Conservation (phyloP, 2,797 vertebrate genomes). For the Pogoniulus pusillus region DNA sequence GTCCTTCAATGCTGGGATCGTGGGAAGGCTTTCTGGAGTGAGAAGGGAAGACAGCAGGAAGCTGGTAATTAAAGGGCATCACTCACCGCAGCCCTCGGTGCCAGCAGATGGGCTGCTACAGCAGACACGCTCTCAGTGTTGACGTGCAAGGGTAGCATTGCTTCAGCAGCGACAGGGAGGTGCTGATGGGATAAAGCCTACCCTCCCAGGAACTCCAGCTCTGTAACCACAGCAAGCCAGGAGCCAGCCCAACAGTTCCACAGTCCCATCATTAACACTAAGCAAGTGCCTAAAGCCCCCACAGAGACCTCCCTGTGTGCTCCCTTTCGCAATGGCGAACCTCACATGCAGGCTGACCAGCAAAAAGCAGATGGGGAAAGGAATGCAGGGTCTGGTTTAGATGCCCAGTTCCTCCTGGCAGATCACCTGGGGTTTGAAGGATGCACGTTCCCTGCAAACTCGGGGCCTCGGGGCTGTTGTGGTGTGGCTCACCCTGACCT, state of each 20-base stretch:
- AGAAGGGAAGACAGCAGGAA: background rate
- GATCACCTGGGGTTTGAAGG: background rate
- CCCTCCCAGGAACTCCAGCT: background rate
- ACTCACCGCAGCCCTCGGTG: background rate
- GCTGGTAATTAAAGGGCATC: conserved; percentile 28
- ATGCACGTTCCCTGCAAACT: background rate
- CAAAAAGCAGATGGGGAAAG: background rate
- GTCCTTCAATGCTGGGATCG: background rate
- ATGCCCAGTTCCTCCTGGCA: background rate
- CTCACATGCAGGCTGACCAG: background rate
- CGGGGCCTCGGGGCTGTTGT: fast-evolving
- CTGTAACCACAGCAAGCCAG: background rate
- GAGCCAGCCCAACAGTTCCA: background rate
- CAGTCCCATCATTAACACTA: background rate
- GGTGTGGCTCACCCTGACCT: background rate
- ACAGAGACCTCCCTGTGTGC: background rate
- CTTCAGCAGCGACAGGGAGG: conserved; percentile 43
- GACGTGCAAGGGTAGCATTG: conserved; percentile 14
- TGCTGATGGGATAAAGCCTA: conserved; percentile 46
- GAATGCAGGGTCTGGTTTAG: background rate
- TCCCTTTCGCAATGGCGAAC: background rate
- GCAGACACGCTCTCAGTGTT: background rate
- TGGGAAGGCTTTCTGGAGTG: background rate
- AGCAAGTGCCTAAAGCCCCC: background rate
- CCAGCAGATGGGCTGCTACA: background rate